These are phyloP conservation scores for Zootermopsis nevadensis DNA, from an alignment of 2,888 invertebrate genomes.

Conservation along the genomic window DNA sequence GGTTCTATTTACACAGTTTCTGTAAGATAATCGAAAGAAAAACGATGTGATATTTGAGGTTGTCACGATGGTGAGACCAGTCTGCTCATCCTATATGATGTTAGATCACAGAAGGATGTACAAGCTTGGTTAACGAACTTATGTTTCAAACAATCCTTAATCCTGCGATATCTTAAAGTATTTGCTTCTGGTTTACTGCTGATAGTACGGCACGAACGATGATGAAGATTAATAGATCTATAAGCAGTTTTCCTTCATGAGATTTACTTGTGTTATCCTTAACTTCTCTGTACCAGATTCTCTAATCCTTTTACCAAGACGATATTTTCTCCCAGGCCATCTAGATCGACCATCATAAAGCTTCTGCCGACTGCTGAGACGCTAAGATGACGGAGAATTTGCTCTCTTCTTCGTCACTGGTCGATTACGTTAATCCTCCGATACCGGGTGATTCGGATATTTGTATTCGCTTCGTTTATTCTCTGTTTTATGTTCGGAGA, in stretches of 20 bases:
- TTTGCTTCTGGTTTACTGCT: background rate
- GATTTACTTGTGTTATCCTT: background rate
- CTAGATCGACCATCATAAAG: background rate
- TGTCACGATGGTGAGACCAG: no score
- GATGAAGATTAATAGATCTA: constrained; percentile 9
- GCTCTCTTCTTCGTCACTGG: no score
- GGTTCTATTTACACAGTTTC: no score
- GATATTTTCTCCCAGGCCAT: background rate
- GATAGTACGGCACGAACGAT: background rate
- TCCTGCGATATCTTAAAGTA: no score
- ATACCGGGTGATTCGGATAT: background rate
- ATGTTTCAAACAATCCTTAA: no score
- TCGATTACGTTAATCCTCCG: background rate
- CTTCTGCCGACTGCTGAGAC: background rate
- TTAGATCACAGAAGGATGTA: no score
- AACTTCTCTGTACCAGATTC: background rate
- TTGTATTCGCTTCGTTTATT: no score
- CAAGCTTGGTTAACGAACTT: no score
- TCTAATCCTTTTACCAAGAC: background rate
- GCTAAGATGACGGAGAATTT: background rate
- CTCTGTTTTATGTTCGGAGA: no score
- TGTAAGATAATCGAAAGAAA: no score
- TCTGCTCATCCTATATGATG: no score
- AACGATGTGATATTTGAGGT: no score
- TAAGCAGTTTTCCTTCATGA: background rate